Evolutionary conservation across 2,797 vertebrate species (phyloP).

Genomic region (Podarcis lilfordi): DNA sequence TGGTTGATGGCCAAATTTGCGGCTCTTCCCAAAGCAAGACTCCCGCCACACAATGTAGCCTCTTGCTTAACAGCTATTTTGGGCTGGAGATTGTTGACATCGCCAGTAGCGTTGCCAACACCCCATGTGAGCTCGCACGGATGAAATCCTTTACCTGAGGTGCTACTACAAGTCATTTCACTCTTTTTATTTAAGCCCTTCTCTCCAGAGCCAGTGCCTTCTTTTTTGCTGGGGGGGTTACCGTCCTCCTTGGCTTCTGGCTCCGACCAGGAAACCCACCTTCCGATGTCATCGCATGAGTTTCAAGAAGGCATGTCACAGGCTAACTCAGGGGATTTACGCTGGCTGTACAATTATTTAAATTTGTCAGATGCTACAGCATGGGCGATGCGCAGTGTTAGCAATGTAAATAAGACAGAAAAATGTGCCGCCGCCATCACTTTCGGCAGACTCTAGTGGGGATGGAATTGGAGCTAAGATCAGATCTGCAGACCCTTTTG

Average conservation of each 20-base stretch:
- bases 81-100: conserved; percentile 79
- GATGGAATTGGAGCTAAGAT: neutral
- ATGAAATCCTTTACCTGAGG: conserved; percentile 75
- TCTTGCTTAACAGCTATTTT: conserved; percentile 75
- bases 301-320: neutral
- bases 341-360: neutral
- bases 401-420: neutral
- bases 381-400: neutral
- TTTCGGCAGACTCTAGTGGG: fast-evolving
- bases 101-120: conserved; percentile 73
- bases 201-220: neutral
- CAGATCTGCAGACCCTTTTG: neutral
- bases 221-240: neutral
- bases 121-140: conserved; percentile 72
- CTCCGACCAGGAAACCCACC: neutral
- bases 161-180: conserved; percentile 40
- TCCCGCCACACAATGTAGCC: conserved; percentile 67
- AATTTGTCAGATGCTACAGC: neutral
- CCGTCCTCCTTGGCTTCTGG: fast-evolving
- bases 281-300: fast-evolving
- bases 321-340: neutral
- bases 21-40: conserved; percentile 72
- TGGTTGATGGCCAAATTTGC: conserved; percentile 75
- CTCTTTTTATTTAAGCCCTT: neutral
- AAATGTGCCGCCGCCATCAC: fast-evolving